phyloP scores from a whole-genome alignment of 2,888 invertebrate species.

The Dinocampus coccinellae region DNA sequence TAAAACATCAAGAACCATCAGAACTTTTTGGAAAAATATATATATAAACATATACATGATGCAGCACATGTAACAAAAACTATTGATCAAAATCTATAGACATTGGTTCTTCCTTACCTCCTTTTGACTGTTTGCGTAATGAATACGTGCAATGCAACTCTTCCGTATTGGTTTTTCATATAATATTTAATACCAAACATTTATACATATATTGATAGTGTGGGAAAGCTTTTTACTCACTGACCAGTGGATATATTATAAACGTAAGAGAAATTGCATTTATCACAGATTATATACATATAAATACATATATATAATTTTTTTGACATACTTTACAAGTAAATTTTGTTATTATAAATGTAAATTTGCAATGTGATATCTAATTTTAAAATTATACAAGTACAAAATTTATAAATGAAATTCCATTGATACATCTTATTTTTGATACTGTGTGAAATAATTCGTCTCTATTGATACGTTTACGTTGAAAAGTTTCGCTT shows the following conservation, averaged over 20 bases:
- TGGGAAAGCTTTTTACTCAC: neutral
- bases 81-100: slow-evolving; percentile 45
- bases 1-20: too few relatives aligned
- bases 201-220: neutral
- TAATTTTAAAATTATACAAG: too few relatives aligned
- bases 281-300: neutral
- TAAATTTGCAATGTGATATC: neutral
- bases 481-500: neutral
- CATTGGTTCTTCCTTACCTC: slow-evolving; percentile 47
- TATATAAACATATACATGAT: too few relatives aligned
- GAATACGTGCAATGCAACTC: slow-evolving; percentile 36
- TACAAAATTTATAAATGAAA: too few relatives aligned
- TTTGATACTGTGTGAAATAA: neutral
- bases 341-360: neutral
- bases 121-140: slow-evolving; percentile 49
- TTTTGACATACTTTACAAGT: neutral
- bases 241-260: neutral
- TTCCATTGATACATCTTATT: neutral
- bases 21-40: too few relatives aligned
- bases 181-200: slow-evolving; percentile 40
- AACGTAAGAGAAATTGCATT: neutral
- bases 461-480: neutral
- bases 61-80: too few relatives aligned
- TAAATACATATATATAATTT: too few relatives aligned
- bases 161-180: slow-evolving; percentile 50